Evolutionary conservation across 2,888 invertebrate genomes (phyloP), one percentile per base, ranked within the genome.

Genomic region (Timandra comae): DNA sequence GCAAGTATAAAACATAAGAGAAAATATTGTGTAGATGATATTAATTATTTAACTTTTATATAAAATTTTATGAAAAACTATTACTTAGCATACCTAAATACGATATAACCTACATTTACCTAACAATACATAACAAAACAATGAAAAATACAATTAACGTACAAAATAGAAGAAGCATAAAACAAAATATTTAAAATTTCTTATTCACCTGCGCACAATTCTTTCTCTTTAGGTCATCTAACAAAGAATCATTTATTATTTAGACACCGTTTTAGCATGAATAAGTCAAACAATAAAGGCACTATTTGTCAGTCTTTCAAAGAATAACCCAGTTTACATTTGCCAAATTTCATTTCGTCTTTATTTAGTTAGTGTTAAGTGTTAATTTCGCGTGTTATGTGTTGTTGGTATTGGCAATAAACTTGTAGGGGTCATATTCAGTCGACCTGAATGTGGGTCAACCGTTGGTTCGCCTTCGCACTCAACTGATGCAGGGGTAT

Each of bases 381-480:
- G 38, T 35, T 32, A 19, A 22, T 33, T 42, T 43, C 7, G 48
- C 21, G 32, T 44, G 38, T 40, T 30, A 46, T 42, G 49, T 38
- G 48, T 48, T 46, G 39, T 46, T 46, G 53, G 48, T 69, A 70
- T 75, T 71, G 73, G 71, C 75, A 71, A 60, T 77, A 70, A 74
- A 73, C 68, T 75, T 70, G 63, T 60, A 51, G 75, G 65, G 78
- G 77, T 74, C 73, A 67, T 51, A 64, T 60, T 61, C 65, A 50
- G 59, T 52, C 67, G 65, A 62, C 57, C 66, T 72, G 72, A 67
- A 78, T 78, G 72, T 80, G 49, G 78, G 80, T 61, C 79, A 68
- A 68, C 73, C 74, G 75, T 69, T 76, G 43, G 21, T 37, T 42
- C 33, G 40, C 43, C 43, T 43, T 33, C 46, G 51, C 48, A 38